Base-by-base conservation (phyloP, 2,888 invertebrate species). In the Himalopsyche kuldschensis region DNA sequence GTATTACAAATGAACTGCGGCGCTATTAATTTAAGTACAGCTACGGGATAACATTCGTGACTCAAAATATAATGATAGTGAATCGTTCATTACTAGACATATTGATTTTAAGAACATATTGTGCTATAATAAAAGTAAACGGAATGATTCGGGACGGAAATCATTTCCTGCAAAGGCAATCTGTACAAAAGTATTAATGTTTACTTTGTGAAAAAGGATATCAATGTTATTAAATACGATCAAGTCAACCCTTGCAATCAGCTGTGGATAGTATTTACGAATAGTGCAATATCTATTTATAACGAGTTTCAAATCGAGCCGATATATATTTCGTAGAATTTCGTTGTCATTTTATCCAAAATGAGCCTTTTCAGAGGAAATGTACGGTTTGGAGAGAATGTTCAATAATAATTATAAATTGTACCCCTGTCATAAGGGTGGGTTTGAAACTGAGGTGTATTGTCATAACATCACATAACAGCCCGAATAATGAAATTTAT, bases 401-500 rank as follows among this genome's bases (percentile, higher is more conserved):
- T n/a, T 55, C 0, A 55, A 55, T 15, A 55, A 55, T 55, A 47
- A 35, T 78, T 24, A 41, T 46, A 35, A 35, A 79, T 35, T 35
- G 32, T 55, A 55, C 82, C 82, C 82, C 35, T 82, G 47, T 24
- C 35, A 47, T 47, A 15, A 17, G 75, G 84, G 81, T 84, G 76
- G 84, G 84, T 76, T 48, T 55, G 81, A 81, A 75, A 32, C 27
- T 55, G 32, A 24, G 75, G 79, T 41, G n/a, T 30, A 78, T 78
- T 41, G 76, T 78, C 76, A 84, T 48, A 78, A 81, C 75, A 46
- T 63, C 75, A 48, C 17, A 46, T 30, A 82, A 75, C 46, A 79
- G 76, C 55, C 55, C 55, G 55, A n/a, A 24, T n/a, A 30, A 84
- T 80, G n/a, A 79, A 75, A 82, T 82, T 80, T 80, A 47, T 85